phyloP scores from a whole-genome alignment of 2,113 vertebrate genomes.

The Ibidorhyncha struthersii region DNA sequence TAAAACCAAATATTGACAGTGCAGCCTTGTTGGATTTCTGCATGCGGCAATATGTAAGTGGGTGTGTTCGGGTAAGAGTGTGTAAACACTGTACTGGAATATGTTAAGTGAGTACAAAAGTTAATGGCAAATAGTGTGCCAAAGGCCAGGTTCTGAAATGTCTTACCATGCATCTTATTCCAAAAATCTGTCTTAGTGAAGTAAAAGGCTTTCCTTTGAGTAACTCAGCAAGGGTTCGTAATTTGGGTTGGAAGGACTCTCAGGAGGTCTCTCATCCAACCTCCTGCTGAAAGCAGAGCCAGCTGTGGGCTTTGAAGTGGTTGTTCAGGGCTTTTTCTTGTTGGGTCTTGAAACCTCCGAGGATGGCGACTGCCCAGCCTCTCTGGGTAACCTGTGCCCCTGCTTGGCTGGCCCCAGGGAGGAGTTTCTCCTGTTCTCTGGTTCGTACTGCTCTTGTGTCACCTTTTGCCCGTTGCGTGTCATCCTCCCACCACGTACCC shows the following conservation, averaged over 20 bases:
- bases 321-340: neutral
- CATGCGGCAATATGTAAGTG: neutral
- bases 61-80: neutral
- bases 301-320: neutral
- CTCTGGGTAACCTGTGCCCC: neutral
- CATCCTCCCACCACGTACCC: accelerated
- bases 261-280: neutral
- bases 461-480: neutral
- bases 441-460: neutral
- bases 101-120: neutral
- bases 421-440: neutral
- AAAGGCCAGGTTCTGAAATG: neutral
- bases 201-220: neutral
- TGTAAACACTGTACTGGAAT: neutral
- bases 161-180: neutral
- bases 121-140: neutral
- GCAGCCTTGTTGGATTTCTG: neutral
- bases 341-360: neutral
- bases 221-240: neutral
- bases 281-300: neutral
- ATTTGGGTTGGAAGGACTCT: neutral
- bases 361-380: neutral
- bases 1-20: conserved; percentile 11
- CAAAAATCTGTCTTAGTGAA: neutral
- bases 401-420: neutral